Evolutionary conservation across 2,797 vertebrate species (phyloP).

Genomic region (Alectoris magna): DNA sequence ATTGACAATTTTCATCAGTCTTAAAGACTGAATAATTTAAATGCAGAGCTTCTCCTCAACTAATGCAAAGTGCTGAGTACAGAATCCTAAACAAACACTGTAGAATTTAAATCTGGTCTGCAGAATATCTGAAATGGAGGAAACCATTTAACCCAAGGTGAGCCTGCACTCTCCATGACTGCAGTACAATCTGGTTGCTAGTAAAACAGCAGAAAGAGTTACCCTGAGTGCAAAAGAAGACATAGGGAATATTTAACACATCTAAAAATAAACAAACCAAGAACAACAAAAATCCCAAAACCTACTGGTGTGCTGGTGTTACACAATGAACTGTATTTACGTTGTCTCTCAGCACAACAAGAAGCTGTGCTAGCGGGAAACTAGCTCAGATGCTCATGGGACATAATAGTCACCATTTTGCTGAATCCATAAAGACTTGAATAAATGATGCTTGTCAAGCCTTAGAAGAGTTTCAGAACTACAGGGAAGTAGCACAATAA

Average conservation of each 20-base stretch:
- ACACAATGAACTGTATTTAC: background rate
- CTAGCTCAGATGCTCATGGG: fast-evolving
- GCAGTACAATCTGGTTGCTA: background rate
- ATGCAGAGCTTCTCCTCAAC: conserved; percentile 10
- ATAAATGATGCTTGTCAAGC: background rate
- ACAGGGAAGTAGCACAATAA: background rate
- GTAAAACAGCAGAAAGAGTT: background rate
- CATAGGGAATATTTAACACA: background rate
- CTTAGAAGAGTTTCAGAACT: background rate
- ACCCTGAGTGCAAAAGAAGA: background rate
- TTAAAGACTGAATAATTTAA: conserved; percentile 53
- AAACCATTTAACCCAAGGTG: background rate
- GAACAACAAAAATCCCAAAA: background rate
- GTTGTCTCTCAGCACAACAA: background rate
- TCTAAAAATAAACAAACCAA: background rate
- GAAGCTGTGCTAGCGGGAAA: background rate
- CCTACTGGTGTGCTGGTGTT: background rate
- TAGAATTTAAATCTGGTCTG: conserved; percentile 18
- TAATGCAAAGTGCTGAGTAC: conserved; percentile 57
- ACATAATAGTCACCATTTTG: background rate
- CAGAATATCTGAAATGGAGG: background rate
- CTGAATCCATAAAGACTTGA: background rate
- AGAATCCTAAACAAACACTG: conserved; percentile 56
- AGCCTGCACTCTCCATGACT: background rate
- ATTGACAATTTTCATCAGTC: conserved; percentile 64